A percentile compares a stretch with the other conserved stretches of the same genome.
Conservation (phyloP, 2,113 vertebrate species). For the Aptenodytes patagonicus region DNA sequence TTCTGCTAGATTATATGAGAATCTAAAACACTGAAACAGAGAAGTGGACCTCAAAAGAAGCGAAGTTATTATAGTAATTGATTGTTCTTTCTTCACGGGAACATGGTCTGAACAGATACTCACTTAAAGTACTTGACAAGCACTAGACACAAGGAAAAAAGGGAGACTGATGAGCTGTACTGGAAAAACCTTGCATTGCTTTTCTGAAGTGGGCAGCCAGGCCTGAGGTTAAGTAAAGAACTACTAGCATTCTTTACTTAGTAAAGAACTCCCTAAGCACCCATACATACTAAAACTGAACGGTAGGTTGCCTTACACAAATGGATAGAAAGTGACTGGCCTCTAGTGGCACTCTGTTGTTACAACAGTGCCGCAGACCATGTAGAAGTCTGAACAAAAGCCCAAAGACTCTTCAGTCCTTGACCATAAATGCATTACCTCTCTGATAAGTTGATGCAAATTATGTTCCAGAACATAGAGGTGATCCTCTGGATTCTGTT, state of each 20-base stretch:
- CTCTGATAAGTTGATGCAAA: conserved; percentile 94
- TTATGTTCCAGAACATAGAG: conserved; percentile 97
- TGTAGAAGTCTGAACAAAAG: neutral
- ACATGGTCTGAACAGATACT: neutral
- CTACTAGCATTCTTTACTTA: neutral
- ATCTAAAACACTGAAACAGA: neutral
- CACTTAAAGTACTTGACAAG: neutral
- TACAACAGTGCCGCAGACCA: neutral
- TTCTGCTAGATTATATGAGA: neutral
- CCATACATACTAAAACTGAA: neutral
- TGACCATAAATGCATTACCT: conserved; percentile 74
- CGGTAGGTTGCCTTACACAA: neutral
- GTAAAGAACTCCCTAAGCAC: neutral
- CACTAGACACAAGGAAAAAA: neutral
- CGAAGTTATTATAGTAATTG: neutral
- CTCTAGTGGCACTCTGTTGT: neutral
- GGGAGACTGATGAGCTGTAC: neutral
- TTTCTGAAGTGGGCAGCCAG: neutral
- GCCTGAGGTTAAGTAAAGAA: neutral
- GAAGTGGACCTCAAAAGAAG: neutral
- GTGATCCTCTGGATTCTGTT: conserved; percentile 89
- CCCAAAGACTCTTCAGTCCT: neutral
- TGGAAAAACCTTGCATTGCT: neutral
- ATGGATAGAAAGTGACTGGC: neutral
- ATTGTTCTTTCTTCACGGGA: neutral